These are phyloP conservation scores for Zoroaster sp. DNA, from an alignment of 53 echinoderm and acorn worm genomes.

Conservation along the genomic window DNA sequence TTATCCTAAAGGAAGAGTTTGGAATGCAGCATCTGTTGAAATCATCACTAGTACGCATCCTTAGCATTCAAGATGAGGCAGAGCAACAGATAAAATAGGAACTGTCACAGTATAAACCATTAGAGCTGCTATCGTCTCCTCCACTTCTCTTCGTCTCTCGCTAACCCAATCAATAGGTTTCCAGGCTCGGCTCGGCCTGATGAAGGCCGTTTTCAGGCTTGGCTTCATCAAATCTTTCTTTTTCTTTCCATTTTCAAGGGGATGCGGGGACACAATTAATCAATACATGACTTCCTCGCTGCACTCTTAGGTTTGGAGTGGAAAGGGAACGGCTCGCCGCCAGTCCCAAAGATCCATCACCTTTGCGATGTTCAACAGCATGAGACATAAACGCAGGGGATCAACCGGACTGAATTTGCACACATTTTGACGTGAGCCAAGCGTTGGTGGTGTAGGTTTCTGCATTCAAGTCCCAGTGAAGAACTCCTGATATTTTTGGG, in stretches of 20 bases:
- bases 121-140: neutral
- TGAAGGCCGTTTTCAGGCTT: neutral
- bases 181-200: neutral
- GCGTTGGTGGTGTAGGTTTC: neutral
- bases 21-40: neutral
- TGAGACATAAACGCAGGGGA: neutral
- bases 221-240: neutral
- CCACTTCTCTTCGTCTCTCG: neutral
- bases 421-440: too few relatives aligned
- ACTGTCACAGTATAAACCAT: neutral
- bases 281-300: constrained; percentile 26
- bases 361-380: neutral
- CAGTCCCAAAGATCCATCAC: neutral
- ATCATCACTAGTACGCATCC: neutral
- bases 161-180: neutral
- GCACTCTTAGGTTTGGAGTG: constrained; percentile 21
- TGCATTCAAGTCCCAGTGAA: neutral
- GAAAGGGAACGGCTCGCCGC: neutral
- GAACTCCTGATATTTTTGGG: neutral
- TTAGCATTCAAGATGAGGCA: neutral
- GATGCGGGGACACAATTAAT: constrained; percentile 21
- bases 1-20: neutral
- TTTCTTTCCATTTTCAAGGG: neutral
- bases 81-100: neutral
- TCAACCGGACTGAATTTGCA: neutral